Conservation (phyloP, 2,113 vertebrate genomes). For the Macrotus californicus region DNA sequence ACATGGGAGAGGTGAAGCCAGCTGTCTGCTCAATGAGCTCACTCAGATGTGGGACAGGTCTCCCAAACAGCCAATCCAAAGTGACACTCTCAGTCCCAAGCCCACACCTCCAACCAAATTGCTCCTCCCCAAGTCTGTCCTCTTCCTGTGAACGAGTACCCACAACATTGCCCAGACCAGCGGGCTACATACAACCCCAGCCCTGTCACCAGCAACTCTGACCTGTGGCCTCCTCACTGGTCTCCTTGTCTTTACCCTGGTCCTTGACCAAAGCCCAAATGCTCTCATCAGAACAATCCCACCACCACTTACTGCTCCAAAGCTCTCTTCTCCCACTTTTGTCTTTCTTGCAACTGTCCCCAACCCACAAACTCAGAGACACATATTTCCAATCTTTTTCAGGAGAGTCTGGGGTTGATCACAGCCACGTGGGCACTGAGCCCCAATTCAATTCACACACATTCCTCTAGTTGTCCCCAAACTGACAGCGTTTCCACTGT, state of each 20-base stretch:
- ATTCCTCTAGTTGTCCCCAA: neutral
- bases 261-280: neutral
- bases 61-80: neutral
- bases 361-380: neutral
- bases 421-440: neutral
- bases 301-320: neutral
- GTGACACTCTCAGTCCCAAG: neutral
- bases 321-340: neutral
- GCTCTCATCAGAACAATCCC: neutral
- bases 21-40: neutral
- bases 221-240: neutral
- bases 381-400: neutral
- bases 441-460: neutral
- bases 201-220: neutral
- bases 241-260: neutral
- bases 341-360: neutral
- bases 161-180: neutral
- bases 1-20: neutral
- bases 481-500: neutral
- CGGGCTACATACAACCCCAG: neutral
- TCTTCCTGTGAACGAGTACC: neutral
- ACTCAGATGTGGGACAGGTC: neutral
- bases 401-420: neutral
- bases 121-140: neutral
- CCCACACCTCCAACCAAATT: neutral